Evolutionary conservation across 2,888 invertebrate genomes (phyloP), one percentile per base, ranked within the genome.

Genomic region (Drosophila yooni): DNA sequence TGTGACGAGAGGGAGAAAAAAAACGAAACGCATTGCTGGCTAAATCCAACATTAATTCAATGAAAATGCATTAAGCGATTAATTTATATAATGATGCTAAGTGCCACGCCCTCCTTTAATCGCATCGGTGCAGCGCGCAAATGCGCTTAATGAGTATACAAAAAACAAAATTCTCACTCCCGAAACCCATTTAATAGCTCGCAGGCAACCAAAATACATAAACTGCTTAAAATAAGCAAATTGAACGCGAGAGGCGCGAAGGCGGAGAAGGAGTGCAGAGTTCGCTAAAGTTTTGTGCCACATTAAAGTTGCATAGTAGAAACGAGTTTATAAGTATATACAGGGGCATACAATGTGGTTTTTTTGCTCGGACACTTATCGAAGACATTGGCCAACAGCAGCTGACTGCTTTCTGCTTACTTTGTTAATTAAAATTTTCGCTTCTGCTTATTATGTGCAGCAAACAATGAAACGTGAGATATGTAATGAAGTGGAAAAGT

Each of bases 351-450:
- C 48, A 29, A 58, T 54, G 52, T 21, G 48, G 13, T 53, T 25
- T 59, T 65, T 65, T 56, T 66, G 52, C 51, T 60, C 38, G 70
- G 34, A 43, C 60, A 87, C 62, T 88, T 75, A 83, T 85, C 83
- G 77, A 83, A 80, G 71, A 74, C 83, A 63, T 80, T 66, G 67
- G 59, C 69, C 66, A 78, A 57, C 64, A 46, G 63, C 54, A 63
- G 71, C 66, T 43, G 53, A 62, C 63, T 64, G 58, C 68, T 74
- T 79, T 71, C 57, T 73, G 86, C 66, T 86, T 80, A 76, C 78
- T 82, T 80, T 82, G 80, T 83, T 85, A 86, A 85, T 85, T 86
- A 86, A 86, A 86, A 88, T 72, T 78, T 83, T 73, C 70, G 60
- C 75, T 79, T 33, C 60, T 58, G 54, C 79, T 75, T 61, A 75